Conservation (phyloP, 2,113 vertebrate genomes). For the Bothrops jararaca region DNA sequence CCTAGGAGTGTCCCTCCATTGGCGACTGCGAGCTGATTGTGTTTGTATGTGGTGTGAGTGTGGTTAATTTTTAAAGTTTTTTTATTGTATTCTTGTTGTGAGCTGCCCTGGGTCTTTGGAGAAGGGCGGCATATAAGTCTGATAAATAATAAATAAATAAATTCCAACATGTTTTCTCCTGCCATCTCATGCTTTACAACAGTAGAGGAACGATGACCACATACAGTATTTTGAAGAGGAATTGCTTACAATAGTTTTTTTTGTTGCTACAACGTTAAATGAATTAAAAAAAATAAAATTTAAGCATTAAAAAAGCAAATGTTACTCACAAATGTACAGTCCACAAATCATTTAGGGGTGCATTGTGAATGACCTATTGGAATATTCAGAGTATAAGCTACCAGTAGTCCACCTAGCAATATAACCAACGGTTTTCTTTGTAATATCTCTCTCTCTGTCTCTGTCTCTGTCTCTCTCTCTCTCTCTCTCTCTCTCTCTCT, state of each 20-base stretch:
- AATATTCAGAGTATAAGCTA: not conserved
- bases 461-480: too few species aligned
- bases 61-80: too few species aligned
- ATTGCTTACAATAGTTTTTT: not conserved
- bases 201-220: not conserved
- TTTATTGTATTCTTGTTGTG: too few species aligned
- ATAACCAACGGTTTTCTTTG: not conserved
- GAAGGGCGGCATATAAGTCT: too few species aligned
- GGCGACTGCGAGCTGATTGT: too few species aligned
- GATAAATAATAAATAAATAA: too few species aligned
- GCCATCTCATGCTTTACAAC: not conserved
- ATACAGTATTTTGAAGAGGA: not conserved
- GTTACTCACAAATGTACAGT: not conserved
- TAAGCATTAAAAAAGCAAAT: not conserved
- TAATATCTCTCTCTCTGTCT: not conserved
- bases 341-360: not conserved
- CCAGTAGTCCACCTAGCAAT: not conserved
- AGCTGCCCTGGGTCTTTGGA: too few species aligned
- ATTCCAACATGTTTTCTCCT: not conserved
- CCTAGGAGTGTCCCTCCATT: too few species aligned
- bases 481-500: too few species aligned
- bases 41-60: too few species aligned
- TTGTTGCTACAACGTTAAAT: not conserved
- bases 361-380: not conserved
- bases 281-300: not conserved